Evolutionary conservation across 2,797 vertebrate genomes (phyloP).

Genomic region (Dendrocincla fuliginosa): DNA sequence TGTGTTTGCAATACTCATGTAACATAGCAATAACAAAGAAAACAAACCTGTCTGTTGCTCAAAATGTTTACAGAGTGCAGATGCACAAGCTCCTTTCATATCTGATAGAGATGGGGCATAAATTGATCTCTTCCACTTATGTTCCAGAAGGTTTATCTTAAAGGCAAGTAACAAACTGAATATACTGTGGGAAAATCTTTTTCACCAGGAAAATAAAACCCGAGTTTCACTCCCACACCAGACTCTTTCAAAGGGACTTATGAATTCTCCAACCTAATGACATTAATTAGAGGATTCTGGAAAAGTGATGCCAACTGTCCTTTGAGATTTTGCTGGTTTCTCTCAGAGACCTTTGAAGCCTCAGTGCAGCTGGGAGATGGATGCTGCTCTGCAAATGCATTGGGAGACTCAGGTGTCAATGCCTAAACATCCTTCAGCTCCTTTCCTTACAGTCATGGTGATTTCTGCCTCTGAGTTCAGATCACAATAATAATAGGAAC

Average conservation of each 20-base stretch:
- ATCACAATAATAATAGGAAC: background rate
- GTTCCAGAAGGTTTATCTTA: background rate
- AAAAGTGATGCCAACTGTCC: background rate
- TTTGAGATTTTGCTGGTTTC: background rate
- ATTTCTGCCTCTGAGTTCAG: background rate
- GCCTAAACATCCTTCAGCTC: background rate
- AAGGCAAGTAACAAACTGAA: background rate
- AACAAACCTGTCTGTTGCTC: slow-evolving; percentile 10
- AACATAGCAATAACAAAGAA: background rate
- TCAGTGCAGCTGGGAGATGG: background rate
- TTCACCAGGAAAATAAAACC: background rate
- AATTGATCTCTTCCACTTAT: background rate
- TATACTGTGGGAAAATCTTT: background rate
- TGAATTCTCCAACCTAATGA: background rate
- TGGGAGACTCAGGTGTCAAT: background rate
- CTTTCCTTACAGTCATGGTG: background rate
- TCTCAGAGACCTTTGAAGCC: background rate
- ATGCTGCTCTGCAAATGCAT: background rate
- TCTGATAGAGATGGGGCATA: background rate
- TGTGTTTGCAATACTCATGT: background rate
- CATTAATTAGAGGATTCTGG: background rate
- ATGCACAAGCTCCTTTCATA: background rate
- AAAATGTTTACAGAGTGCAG: background rate
- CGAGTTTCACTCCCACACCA: background rate
- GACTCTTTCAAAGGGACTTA: background rate